phyloP scores from a whole-genome alignment of 1,140 invertebrate species.

The Aphelenchoides besseyi region DNA sequence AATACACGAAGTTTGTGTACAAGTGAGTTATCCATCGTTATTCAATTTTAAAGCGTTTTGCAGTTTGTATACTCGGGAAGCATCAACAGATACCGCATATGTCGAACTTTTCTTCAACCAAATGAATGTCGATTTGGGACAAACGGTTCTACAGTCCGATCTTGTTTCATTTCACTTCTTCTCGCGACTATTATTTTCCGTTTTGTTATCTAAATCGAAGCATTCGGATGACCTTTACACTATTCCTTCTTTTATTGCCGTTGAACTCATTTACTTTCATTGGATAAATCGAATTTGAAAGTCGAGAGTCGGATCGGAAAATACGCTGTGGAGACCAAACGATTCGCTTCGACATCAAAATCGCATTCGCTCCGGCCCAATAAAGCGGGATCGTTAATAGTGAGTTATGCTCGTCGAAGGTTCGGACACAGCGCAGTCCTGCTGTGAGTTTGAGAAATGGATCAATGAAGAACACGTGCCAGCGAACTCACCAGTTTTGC shows the following conservation, averaged over 20 bases:
- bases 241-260: no score
- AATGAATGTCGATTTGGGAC: constrained; percentile 8
- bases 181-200: not conserved
- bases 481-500: not conserved
- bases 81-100: constrained; percentile 5
- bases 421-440: not conserved
- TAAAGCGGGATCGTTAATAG: constrained; percentile 5
- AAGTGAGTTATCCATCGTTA: not conserved
- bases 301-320: not conserved
- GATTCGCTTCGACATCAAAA: no score
- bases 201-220: no score
- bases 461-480: not conserved
- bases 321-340: no score
- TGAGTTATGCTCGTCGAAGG: not conserved
- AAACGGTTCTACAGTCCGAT: not conserved
- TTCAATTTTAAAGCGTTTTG: not conserved
- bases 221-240: no score
- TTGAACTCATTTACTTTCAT: no score
- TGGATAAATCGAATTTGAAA: not conserved
- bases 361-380: no score
- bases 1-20: constrained; percentile 24
- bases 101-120: constrained; percentile 13
- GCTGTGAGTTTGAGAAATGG: no score
- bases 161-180: not conserved
- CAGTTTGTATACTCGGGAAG: constrained; percentile 4